Conservation (phyloP, 2,113 vertebrate species). For the Tricholaema leucomelas region DNA sequence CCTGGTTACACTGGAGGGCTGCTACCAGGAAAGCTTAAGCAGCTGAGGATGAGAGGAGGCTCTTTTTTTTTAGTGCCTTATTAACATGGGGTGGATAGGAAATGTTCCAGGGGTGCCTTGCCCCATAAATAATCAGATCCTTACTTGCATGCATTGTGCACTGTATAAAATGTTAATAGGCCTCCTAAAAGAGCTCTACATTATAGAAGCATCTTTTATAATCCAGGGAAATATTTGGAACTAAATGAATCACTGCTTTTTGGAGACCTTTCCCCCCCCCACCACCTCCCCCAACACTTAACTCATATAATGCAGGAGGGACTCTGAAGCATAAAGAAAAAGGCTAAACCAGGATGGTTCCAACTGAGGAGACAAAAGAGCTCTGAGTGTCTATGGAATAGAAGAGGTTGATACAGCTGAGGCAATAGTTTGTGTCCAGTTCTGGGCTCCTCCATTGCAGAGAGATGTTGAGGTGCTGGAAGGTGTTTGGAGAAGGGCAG, state of each 20-base stretch:
- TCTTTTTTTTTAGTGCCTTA: conserved; percentile 19
- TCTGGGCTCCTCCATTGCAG: too few species aligned
- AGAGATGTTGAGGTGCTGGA: too few species aligned
- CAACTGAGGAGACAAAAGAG: background rate
- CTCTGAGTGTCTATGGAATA: rapidly evolving
- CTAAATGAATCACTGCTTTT: conserved; percentile 1
- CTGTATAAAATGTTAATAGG: conserved; percentile 67
- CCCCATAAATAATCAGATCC: conserved; percentile 48
- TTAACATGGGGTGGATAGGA: conserved; percentile 40
- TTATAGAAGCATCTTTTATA: conserved; percentile 31
- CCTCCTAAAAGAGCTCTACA: conserved; percentile 7
- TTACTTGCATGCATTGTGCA: conserved; percentile 36
- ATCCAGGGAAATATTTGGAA: background rate
- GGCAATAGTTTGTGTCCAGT: too few species aligned
- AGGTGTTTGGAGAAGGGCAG: too few species aligned
- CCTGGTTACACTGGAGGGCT: background rate
- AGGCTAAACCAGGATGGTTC: background rate
- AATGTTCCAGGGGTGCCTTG: conserved; percentile 32
- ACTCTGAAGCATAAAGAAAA: background rate
- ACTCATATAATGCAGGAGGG: background rate
- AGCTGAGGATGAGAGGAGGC: background rate
- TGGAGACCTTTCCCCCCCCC: too few species aligned
- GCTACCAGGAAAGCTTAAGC: background rate
- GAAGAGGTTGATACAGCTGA: too few species aligned
- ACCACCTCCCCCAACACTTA: too few species aligned